Conservation (phyloP, 2,113 vertebrate genomes). For the Poeciliopsis turrubarensis region DNA sequence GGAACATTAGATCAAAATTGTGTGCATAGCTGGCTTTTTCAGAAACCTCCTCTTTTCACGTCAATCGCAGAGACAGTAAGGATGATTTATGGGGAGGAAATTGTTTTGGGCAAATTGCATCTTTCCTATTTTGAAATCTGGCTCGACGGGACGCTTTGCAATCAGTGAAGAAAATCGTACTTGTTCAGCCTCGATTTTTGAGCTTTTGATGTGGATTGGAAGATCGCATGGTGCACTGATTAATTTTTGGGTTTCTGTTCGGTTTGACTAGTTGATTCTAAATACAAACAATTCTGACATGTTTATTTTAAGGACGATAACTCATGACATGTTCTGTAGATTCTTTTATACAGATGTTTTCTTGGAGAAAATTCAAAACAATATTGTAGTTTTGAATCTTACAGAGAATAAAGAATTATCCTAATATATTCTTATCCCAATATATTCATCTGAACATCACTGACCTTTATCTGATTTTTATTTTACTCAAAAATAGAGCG, state of each 20-base stretch:
- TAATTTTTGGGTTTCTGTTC: background rate
- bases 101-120: constrained; percentile 8
- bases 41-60: constrained; percentile 31
- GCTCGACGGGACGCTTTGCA: constrained; percentile 21
- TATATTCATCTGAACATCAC: background rate
- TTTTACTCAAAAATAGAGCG: background rate
- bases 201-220: constrained; percentile 39
- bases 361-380: no score
- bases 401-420: background rate
- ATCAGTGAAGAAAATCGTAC: constrained; percentile 33
- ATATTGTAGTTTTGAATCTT: background rate
- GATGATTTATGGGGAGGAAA: constrained; percentile 41
- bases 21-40: constrained; percentile 19
- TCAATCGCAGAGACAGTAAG: constrained; percentile 24
- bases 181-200: constrained; percentile 28
- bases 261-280: background rate
- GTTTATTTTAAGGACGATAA: background rate
- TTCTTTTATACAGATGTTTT: background rate
- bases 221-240: background rate
- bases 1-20: constrained; percentile 39
- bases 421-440: background rate
- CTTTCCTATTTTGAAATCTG: constrained; percentile 1
- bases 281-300: background rate
- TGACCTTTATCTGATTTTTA: background rate
- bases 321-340: background rate